Base-by-base conservation (phyloP, 30 jellyfish, hydroid and myxozoan genomes). In the Catostylus mosaicus region DNA sequence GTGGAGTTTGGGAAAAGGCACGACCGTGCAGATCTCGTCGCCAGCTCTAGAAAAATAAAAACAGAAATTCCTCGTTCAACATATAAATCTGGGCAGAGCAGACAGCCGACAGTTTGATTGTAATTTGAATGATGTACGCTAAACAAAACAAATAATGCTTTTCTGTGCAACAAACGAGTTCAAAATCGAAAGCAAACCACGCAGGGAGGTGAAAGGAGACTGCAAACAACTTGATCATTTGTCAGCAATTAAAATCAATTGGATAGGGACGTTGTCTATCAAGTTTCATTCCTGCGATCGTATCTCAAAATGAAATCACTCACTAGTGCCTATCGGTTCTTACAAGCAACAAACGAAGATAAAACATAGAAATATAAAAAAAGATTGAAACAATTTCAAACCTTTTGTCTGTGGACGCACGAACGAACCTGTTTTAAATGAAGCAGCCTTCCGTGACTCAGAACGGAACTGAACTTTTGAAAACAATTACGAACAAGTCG, bases 211-310 rank as follows among this genome's bases (percentile, higher is more conserved):
- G 91, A 81, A 81, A 81, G 91, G 50, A 65, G 76, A 35, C 36
- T 20, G 91, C 73, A 81, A 81, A 81, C 84, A 81, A 64, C 23
- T 68, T 80, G 67, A 65, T 81, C 81, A 81, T 81, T 81, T 81
- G 91, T 18, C 64, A 51, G 91, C 68, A 62, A 81, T 81, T 81
- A 81, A 67, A 67, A 45, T 57, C 75, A 66, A 66, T 81, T 81
- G 91, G 84, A 67, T 36, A 46, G 73, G 46, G 26, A 57, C 56
- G 65, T 48, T 68, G 71, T 59, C 77, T 59, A 77, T 77, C 88
- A 77, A 30, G 69, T 77, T 77, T 57, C 88, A 60, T 26, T 24
- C n/a, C 24, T 8, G 33, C 57, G 18, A 50, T 2, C 27, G 63
- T 3, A 4, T 16, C 63, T 16, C 2, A 50, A 50, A 5, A 16